Evolutionary conservation across 2,888 invertebrate genomes (phyloP).

Genomic region (Drosophila limbata): DNA sequence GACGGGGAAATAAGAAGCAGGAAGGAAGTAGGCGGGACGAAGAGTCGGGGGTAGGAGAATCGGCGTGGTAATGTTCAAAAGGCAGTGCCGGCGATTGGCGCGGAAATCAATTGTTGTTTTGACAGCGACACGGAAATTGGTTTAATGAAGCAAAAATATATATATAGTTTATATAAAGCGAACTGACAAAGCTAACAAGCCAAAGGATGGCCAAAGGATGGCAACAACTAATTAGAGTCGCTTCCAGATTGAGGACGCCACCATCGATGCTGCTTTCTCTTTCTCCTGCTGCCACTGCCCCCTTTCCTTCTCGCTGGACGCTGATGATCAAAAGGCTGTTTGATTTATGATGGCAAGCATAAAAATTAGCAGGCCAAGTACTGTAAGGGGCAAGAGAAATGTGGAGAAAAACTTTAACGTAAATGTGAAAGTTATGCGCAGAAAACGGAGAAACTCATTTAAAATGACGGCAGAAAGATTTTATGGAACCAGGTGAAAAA

Average conservation of each 20-base stretch:
- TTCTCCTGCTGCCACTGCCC: background rate
- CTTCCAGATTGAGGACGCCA: constrained; percentile 62
- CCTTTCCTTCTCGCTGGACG: background rate
- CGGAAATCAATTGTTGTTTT: constrained; percentile 81
- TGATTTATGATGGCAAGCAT: constrained; percentile 74
- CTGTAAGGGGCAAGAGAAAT: constrained; percentile 1
- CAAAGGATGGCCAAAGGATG: constrained; percentile 45
- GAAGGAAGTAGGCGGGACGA: background rate
- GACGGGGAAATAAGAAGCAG: background rate
- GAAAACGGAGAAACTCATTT: constrained; percentile 66
- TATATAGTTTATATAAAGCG: constrained; percentile 38
- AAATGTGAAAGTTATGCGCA: constrained; percentile 75
- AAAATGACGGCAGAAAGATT: constrained; percentile 47
- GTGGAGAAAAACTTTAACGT: constrained; percentile 58
- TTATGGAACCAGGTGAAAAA: constrained; percentile 7
- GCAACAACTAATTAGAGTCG: constrained; percentile 72
- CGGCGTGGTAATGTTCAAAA: constrained; percentile 43
- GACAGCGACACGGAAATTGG: constrained; percentile 81
- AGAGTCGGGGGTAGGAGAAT: background rate
- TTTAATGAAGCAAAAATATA: constrained; percentile 78
- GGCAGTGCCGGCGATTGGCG: constrained; percentile 73
- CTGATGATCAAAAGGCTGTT: constrained; percentile 78
- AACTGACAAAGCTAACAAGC: constrained; percentile 79
- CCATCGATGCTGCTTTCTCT: constrained; percentile 13
- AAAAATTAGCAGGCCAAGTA: constrained; percentile 68